Evolutionary conservation across 2,888 invertebrate species (phyloP).

Genomic region (Lamellibrachia columna): DNA sequence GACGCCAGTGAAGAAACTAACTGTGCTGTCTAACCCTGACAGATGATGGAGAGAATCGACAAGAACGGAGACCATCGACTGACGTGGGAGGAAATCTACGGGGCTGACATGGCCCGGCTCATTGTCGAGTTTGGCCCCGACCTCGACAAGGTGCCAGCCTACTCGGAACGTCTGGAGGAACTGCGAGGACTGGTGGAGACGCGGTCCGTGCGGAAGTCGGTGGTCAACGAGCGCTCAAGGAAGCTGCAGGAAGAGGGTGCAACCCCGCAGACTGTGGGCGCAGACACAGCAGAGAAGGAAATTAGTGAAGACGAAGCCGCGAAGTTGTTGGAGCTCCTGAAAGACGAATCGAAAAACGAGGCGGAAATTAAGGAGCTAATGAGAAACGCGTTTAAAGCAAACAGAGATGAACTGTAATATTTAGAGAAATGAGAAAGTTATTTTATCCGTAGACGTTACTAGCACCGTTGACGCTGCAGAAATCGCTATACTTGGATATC

Average conservation of each 20-base stretch:
- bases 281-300: not conserved
- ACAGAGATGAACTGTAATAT: not conserved
- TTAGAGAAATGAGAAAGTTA: not conserved
- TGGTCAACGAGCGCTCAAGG: not conserved
- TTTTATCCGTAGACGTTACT: too few species aligned
- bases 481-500: too few species aligned
- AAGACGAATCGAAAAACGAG: not conserved
- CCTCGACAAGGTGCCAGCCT: not conserved
- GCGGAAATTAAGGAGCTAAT: not conserved
- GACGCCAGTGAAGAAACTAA: not conserved
- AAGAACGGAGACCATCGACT: conserved; percentile 20
- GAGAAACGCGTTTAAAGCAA: not conserved
- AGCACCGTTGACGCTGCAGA: too few species aligned
- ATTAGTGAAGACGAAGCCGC: not conserved
- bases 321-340: not conserved
- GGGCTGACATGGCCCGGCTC: not conserved
- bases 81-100: conserved; percentile 28
- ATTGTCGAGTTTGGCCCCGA: not conserved
- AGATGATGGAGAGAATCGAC: conserved; percentile 26
- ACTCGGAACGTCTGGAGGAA: not conserved
- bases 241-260: not conserved
- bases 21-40: not conserved
- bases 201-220: not conserved
- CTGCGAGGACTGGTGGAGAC: not conserved
- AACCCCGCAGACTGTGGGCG: not conserved